Percentiles rank a stretch among this genome's conserved stretches.
Evolutionary conservation across 2,888 invertebrate species (phyloP).

Genomic region (Ctenicera cuprea): DNA sequence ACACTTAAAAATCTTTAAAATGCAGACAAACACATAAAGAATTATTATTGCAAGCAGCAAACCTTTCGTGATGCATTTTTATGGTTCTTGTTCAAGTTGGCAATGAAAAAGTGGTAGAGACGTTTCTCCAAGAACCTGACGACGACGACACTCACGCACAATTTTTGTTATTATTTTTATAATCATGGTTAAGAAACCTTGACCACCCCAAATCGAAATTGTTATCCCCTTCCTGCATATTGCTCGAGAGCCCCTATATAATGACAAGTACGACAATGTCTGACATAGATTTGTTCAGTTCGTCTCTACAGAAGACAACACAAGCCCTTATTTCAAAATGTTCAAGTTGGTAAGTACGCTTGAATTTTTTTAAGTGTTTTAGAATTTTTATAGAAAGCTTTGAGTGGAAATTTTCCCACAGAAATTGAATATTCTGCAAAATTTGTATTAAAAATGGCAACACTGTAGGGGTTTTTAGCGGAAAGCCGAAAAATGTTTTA

Average conservation of each 20-base stretch:
- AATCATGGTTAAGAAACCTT: slow-evolving; percentile 28
- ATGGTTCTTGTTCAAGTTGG: slow-evolving; percentile 31
- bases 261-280: background rate
- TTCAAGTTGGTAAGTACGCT: slow-evolving; percentile 69
- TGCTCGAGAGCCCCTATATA: slow-evolving; percentile 20
- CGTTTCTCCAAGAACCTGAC: slow-evolving; percentile 28
- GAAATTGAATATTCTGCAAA: no score
- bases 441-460: no score
- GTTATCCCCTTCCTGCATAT: slow-evolving; percentile 43
- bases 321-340: slow-evolving; percentile 64
- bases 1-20: background rate
- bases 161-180: slow-evolving; percentile 33
- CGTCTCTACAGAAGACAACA: slow-evolving; percentile 52
- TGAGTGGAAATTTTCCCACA: background rate
- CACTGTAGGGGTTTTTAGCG: no score
- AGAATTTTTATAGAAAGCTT: slow-evolving; percentile 20
- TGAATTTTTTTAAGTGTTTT: slow-evolving; percentile 14
- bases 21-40: slow-evolving; percentile 9
- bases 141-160: background rate
- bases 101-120: slow-evolving; percentile 40
- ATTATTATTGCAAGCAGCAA: slow-evolving; percentile 3
- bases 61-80: slow-evolving; percentile 21
- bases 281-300: slow-evolving; percentile 27
- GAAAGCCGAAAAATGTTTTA: no score
- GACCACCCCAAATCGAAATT: slow-evolving; percentile 37